A percentile compares a stretch with the other conserved stretches of the same genome.
These are phyloP conservation scores for Acrocephalus kingi DNA, from an alignment of 2,113 vertebrate genomes.

Conservation along the genomic window DNA sequence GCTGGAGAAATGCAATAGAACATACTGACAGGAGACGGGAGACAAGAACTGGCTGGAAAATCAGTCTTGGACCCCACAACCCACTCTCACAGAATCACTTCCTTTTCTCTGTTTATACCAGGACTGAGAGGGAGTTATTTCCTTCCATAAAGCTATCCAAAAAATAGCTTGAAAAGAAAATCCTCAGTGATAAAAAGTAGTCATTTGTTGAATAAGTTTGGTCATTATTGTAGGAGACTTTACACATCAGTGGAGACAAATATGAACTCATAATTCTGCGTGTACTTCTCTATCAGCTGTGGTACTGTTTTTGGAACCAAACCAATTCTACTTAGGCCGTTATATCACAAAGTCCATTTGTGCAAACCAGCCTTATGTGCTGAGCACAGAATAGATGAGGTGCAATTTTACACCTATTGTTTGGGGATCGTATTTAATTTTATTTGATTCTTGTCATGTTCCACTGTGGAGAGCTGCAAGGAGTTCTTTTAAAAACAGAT, in stretches of 20 bases:
- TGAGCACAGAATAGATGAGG: neutral
- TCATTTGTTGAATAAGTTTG: neutral
- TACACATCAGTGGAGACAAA: neutral
- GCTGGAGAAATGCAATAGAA: neutral
- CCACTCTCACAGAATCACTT: neutral
- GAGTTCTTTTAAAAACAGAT: neutral
- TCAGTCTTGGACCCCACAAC: neutral
- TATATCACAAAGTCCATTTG: neutral
- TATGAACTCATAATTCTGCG: neutral
- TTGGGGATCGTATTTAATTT: neutral
- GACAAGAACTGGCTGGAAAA: neutral
- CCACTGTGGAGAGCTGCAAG: accelerated
- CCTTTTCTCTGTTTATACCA: neutral
- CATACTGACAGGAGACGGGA: neutral
- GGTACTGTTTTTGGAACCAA: neutral
- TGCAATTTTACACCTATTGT: neutral
- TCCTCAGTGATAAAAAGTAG: neutral
- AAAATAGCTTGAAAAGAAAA: neutral
- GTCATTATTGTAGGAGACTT: neutral
- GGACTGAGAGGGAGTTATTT: neutral
- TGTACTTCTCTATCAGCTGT: neutral
- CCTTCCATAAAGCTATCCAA: neutral
- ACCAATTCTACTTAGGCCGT: neutral
- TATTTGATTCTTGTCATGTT: neutral
- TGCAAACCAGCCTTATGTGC: neutral